Base-by-base conservation (phyloP, 2,797 vertebrate species). In the Clarias platycephalus region DNA sequence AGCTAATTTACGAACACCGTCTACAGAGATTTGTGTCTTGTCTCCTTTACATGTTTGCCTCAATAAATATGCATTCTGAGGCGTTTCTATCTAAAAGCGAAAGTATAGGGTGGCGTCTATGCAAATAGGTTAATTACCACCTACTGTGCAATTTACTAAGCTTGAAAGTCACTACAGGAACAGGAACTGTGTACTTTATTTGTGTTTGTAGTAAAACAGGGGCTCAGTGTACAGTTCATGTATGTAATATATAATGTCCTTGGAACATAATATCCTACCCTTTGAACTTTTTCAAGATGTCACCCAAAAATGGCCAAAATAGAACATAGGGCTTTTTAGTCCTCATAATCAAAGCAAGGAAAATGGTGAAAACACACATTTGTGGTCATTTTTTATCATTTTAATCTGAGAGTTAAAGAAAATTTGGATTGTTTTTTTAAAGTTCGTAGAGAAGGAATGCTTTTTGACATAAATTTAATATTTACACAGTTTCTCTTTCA, bases 391-490 rank as follows among this genome's bases (percentile, higher is more conserved):
- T 93, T 90, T 83, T 70, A 87, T 37, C 92, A 77, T 84, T 68
- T 64, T 85, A 81, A 93, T 95, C 92, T 63, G 88, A 84, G 89
- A 84, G 66, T 53, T 28, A 55, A 76, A 81, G 84, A 84, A 80
- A 87, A 82, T 93, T 91, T 89, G 72, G 92, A 94, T 94, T 93
- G 93, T 13, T 93, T 94, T 37, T 37, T 81, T 85, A 55, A 90
- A 90, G 90, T 88, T 92, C 81, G 86, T 63, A 90, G 88, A 87
- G 90, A 92, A 91, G 89, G 90, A 92, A 93, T 91, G 86, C 85
- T 81, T 90, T 80, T 87, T 90, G 66, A 93, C 92, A 93, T 84
- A 58, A 84, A 72, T 82, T 87, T 81, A 78, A 64, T 91, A 92
- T 94, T 94, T 92, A 91, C 83, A 90, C 87, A 90, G 88, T 87